phyloP scores from a whole-genome alignment of 2,888 invertebrate genomes.

The Sinopyrophorus schimmeli region DNA sequence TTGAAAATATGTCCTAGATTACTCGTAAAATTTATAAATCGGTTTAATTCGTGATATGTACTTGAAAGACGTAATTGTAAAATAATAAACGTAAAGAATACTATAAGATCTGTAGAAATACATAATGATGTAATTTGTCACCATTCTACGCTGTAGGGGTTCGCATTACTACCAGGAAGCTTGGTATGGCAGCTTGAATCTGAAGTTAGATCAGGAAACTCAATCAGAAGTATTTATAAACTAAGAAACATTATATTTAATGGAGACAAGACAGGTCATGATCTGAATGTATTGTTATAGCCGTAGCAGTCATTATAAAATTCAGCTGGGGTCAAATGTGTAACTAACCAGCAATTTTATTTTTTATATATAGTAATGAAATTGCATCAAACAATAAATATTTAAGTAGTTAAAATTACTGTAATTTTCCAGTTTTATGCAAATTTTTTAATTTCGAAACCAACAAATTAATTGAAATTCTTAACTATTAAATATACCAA shows the following conservation, averaged over 20 bases:
- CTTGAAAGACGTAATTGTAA: slow-evolving; percentile 36
- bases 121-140: slow-evolving; percentile 44
- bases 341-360: too few species aligned
- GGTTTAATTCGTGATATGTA: slow-evolving; percentile 8
- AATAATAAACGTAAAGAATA: slow-evolving; percentile 39
- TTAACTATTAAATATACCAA: too few species aligned
- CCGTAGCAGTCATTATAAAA: slow-evolving; percentile 51
- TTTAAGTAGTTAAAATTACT: too few species aligned
- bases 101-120: slow-evolving; percentile 38
- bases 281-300: slow-evolving; percentile 48
- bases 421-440: too few species aligned
- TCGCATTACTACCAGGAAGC: slow-evolving; percentile 39
- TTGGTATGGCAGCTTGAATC: slow-evolving; percentile 37
- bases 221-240: slow-evolving; percentile 47
- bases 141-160: slow-evolving; percentile 41
- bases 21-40: slow-evolving; percentile 1
- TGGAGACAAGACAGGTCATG: slow-evolving; percentile 49
- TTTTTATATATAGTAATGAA: too few species aligned
- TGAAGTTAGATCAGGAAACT: slow-evolving; percentile 42
- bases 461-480: too few species aligned
- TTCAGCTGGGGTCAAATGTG: slow-evolving; percentile 49
- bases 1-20: slow-evolving; percentile 9
- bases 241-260: slow-evolving; percentile 44
- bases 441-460: too few species aligned
- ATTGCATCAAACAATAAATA: too few species aligned